phyloP scores from a whole-genome alignment of 2,888 invertebrate genomes.

The Noctua fimbriata region DNA sequence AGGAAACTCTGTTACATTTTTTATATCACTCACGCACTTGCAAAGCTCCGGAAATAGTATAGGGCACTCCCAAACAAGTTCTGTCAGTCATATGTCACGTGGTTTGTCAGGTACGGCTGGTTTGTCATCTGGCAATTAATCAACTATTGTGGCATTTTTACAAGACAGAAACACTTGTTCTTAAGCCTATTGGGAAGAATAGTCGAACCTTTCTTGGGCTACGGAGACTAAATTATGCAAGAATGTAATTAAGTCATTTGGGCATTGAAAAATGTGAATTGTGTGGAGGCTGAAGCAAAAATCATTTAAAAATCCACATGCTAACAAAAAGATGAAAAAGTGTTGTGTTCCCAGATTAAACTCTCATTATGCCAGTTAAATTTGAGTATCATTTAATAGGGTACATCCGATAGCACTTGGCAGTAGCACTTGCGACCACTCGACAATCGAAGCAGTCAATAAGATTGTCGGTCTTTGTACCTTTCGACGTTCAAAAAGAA shows the following conservation, averaged over 20 bases:
- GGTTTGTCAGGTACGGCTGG: conserved; percentile 38
- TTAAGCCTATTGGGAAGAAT: conserved; percentile 39
- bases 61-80: conserved; percentile 50
- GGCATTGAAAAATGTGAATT: neutral
- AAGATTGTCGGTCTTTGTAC: no score
- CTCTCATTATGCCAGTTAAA: no score
- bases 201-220: conserved; percentile 29
- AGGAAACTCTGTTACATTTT: conserved; percentile 33
- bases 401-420: no score
- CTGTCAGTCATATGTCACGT: conserved; percentile 54
- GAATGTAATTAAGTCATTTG: conserved; percentile 33
- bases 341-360: no score
- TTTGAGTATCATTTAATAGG: no score
- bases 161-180: conserved; percentile 64
- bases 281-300: neutral
- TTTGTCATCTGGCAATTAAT: conserved; percentile 58
- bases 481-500: no score
- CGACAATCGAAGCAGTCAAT: no score
- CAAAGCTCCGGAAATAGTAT: conserved; percentile 37
- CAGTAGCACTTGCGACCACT: no score
- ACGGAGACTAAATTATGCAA: conserved; percentile 40
- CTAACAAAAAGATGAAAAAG: no score
- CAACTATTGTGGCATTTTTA: conserved; percentile 54
- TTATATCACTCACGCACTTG: conserved; percentile 37
- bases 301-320: no score